Evolutionary conservation across 2,113 vertebrate species (phyloP).

Genomic region (Tychaedon coryphoeus): DNA sequence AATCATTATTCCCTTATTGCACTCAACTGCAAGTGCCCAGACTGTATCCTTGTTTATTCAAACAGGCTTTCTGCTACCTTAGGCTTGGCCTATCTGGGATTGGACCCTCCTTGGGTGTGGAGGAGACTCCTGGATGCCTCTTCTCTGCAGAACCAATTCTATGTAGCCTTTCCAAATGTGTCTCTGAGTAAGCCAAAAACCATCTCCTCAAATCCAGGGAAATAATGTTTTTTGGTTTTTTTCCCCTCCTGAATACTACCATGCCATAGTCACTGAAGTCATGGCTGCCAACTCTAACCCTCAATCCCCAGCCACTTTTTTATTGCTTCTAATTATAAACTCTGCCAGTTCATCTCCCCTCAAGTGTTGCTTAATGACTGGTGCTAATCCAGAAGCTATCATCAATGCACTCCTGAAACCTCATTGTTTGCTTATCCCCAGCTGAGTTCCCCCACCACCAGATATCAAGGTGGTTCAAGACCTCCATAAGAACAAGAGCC

Average conservation of each 20-base stretch:
- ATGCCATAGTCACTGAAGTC: not conserved
- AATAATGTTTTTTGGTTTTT: fast-evolving
- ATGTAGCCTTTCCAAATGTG: not conserved
- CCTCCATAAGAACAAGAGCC: not conserved
- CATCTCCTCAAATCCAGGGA: not conserved
- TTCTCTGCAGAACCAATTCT: not conserved
- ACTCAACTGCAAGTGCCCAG: not conserved
- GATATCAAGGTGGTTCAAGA: not conserved
- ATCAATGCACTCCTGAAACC: not conserved
- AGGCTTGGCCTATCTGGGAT: not conserved
- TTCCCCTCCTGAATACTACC: not conserved
- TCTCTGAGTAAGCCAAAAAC: not conserved
- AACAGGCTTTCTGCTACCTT: not conserved
- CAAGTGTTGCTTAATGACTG: not conserved
- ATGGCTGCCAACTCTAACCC: not conserved
- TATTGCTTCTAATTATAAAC: not conserved
- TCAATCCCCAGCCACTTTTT: not conserved
- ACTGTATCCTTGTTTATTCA: not conserved
- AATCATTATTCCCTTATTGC: not conserved
- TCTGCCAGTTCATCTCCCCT: not conserved
- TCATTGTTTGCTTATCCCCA: not conserved
- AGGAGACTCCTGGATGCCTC: not conserved
- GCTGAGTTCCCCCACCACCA: not conserved
- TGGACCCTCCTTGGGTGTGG: not conserved
- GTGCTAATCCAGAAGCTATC: not conserved